Percentiles rank a stretch among this genome's conserved stretches.
phyloP scores from a whole-genome alignment of 2,113 vertebrate species.

The rabbit (Oryctolagus cuniculus) region mOryCun1.1 NW_027208201.1:4182501-4183000 shows the following conservation, averaged over 20 bases:
- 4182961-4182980: conserved; percentile 34
- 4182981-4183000: not conserved
- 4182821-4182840: not conserved
- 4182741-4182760: not conserved
- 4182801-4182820: conserved; percentile 20
- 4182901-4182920: conserved; percentile 5
- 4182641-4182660: not conserved
- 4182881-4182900: not conserved
- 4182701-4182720: not conserved
- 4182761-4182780: not conserved
- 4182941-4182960: conserved; percentile 30
- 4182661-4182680: not conserved
- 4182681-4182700: not conserved
- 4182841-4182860: conserved; percentile 7
- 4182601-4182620: not conserved
- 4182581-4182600: not conserved
- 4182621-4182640: not conserved
- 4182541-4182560: not conserved
- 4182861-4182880: conserved; percentile 8
- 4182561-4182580: not conserved
- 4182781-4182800: not conserved
- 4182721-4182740: not conserved
- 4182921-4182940: not conserved
- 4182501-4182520: not conserved
- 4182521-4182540: not conserved